phyloP scores from a whole-genome alignment of 2,888 invertebrate species.

The Gymnoscelis rufifasciata region DNA sequence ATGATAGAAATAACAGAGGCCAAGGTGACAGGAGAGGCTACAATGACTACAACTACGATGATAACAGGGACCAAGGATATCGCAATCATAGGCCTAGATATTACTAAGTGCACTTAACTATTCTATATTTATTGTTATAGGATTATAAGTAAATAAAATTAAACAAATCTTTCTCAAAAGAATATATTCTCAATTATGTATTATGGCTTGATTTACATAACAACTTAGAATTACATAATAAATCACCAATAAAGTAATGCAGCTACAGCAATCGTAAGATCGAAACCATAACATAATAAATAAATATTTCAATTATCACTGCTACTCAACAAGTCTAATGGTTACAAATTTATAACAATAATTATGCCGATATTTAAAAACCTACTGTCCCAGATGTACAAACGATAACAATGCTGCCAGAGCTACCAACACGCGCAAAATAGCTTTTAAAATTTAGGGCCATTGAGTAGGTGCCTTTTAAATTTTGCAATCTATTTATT shows the following conservation, averaged over 20 bases:
- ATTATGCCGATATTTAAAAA: conserved; percentile 70
- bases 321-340: conserved; percentile 75
- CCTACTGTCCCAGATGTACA: conserved; percentile 53
- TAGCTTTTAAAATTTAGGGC: conserved; percentile 23
- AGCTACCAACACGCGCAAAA: conserved; percentile 22
- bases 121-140: background rate
- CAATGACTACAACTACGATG: conserved; percentile 30
- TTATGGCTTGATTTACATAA: conserved; percentile 79
- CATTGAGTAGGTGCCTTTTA: conserved; percentile 20
- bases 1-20: conserved; percentile 35
- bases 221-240: conserved; percentile 77
- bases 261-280: conserved; percentile 68
- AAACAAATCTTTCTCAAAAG: conserved; percentile 62
- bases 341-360: conserved; percentile 74
- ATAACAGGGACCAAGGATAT: conserved; percentile 33
- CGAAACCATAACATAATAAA: conserved; percentile 71
- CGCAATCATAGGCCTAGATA: conserved; percentile 35
- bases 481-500: conserved; percentile 16
- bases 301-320: conserved; percentile 70
- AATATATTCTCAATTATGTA: conserved; percentile 79
- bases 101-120: conserved; percentile 25
- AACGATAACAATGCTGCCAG: conserved; percentile 57
- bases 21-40: conserved; percentile 31
- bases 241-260: conserved; percentile 74
- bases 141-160: conserved; percentile 33